A percentile compares a stretch with the other conserved stretches of the same genome.
Conservation (phyloP, 2,797 vertebrate species). For the Pithecia hirsuta region DNA sequence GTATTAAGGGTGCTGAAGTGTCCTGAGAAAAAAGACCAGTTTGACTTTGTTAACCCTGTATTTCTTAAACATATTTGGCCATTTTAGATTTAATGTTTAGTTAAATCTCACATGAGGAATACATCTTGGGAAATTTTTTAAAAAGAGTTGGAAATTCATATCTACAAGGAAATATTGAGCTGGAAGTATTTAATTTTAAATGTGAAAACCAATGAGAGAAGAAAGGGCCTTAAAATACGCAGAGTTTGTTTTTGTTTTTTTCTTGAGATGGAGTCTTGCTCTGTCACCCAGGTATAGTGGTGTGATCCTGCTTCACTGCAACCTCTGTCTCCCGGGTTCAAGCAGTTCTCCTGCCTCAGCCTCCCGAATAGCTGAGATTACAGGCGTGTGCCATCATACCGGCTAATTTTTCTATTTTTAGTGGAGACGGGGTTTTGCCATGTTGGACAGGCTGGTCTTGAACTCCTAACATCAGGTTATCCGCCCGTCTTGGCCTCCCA, state of each 20-base stretch:
- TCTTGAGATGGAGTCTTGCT: too few species aligned
- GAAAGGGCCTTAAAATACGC: neutral
- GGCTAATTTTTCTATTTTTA: too few species aligned
- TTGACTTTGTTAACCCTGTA: neutral
- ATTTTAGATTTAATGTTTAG: neutral
- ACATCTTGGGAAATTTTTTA: neutral
- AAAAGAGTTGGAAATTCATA: neutral
- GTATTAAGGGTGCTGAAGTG: neutral
- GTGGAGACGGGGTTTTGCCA: too few species aligned
- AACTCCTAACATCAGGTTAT: too few species aligned
- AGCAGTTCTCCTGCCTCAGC: too few species aligned
- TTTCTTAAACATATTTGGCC: neutral
- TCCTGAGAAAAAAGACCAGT: neutral
- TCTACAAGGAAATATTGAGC: constrained; percentile 1
- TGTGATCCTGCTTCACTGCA: too few species aligned
- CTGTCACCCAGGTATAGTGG: too few species aligned
- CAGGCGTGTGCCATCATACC: too few species aligned
- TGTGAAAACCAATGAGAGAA: neutral
- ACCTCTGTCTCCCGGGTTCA: too few species aligned
- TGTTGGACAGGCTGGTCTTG: too few species aligned
- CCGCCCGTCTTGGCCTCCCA: too few species aligned
- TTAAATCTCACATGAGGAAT: neutral
- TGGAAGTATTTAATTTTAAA: neutral
- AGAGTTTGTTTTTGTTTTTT: neutral
- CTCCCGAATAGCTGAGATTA: too few species aligned